Conservation (phyloP, 2,888 invertebrate genomes). For the Aleiodes leptofemur region DNA sequence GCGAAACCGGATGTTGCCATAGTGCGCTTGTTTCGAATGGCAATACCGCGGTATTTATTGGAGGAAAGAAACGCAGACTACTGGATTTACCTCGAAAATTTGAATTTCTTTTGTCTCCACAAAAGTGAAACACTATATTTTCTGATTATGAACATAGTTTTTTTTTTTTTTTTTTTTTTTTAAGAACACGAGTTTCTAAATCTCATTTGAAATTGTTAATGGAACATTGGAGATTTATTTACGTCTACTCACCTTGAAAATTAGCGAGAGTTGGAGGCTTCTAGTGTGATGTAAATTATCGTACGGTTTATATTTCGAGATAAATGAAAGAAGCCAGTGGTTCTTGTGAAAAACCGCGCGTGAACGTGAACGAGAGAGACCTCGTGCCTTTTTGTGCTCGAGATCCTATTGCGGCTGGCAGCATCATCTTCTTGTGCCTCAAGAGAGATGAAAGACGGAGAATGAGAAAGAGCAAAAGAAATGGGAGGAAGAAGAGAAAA, state of each 20-base stretch:
- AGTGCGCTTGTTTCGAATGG: neutral
- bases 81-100: too few species aligned
- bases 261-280: conserved; percentile 29
- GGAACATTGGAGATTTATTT: conserved; percentile 1
- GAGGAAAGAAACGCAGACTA: conserved; percentile 3
- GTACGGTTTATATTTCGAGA: conserved; percentile 1
- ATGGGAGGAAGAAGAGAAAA: conserved; percentile 21
- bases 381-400: conserved; percentile 45
- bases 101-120: too few species aligned
- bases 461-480: conserved; percentile 41
- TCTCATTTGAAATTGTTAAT: too few species aligned
- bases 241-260: conserved; percentile 36
- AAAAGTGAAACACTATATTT: too few species aligned
- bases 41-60: conserved; percentile 12
- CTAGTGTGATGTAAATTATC: conserved; percentile 27
- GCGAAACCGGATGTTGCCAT: conserved; percentile 27
- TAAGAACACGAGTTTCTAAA: too few species aligned
- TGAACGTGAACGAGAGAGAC: conserved; percentile 39
- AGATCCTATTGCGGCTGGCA: conserved; percentile 31
- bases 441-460: conserved; percentile 33
- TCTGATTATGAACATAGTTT: too few species aligned
- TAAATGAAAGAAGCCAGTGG: conserved; percentile 12
- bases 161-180: too few species aligned
- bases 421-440: conserved; percentile 20
- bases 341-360: conserved; percentile 42